Conservation (phyloP, 2,797 vertebrate genomes). For the Mus minutoides region DNA sequence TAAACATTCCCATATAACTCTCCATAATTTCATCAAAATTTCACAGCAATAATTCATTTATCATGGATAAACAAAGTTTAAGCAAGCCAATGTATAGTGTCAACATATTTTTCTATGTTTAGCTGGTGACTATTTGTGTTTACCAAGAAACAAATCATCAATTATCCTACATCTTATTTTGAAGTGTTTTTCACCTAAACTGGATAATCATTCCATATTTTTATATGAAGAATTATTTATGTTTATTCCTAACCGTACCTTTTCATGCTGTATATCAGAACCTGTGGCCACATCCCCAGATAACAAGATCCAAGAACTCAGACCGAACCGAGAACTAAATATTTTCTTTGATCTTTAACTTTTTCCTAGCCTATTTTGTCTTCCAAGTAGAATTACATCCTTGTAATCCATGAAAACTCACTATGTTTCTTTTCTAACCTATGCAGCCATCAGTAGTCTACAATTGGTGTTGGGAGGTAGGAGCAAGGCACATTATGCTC, state of each 20-base stretch:
- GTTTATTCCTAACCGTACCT: background rate
- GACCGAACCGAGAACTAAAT: background rate
- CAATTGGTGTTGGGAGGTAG: background rate
- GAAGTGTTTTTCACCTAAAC: background rate
- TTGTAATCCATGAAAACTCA: background rate
- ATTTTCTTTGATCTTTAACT: background rate
- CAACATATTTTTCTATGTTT: background rate
- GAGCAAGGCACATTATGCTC: too few species aligned
- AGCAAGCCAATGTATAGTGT: background rate
- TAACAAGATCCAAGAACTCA: background rate
- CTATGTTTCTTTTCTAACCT: background rate
- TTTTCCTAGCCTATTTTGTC: background rate
- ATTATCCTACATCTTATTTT: background rate
- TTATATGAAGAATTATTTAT: background rate
- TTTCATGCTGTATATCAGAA: background rate
- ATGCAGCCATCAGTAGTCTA: background rate
- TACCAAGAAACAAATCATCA: background rate
- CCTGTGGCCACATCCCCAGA: background rate
- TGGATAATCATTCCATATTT: too few species aligned
- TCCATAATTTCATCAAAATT: background rate
- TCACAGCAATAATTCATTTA: background rate
- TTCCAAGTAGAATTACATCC: background rate
- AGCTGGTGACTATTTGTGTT: background rate
- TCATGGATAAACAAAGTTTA: background rate
- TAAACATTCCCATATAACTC: background rate